A percentile compares a stretch with the other conserved stretches of the same genome.
phyloP scores from a whole-genome alignment of 2,113 vertebrate species.

The Pycnonotus jocosus region DNA sequence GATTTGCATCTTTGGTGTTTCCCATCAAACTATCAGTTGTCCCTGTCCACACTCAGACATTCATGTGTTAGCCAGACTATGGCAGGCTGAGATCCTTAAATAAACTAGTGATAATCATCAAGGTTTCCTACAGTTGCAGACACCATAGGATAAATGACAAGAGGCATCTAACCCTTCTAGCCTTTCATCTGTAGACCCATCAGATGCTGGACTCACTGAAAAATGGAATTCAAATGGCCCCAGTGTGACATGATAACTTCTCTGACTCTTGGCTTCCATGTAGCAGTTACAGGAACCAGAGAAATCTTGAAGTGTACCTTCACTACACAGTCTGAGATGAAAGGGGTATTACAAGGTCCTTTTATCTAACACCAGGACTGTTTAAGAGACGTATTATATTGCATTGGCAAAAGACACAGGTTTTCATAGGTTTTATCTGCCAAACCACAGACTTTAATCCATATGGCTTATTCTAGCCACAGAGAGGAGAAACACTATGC shows the following conservation, averaged over 20 bases:
- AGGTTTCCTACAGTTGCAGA: not conserved
- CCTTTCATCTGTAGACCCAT: not conserved
- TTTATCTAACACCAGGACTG: not conserved
- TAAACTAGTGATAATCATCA: not conserved
- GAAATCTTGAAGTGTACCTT: not conserved
- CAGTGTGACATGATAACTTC: not conserved
- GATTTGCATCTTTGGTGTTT: not conserved
- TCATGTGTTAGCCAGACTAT: not conserved
- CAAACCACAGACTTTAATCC: not conserved
- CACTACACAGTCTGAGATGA: not conserved
- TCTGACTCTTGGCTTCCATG: not conserved
- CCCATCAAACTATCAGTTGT: not conserved
- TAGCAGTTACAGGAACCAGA: not conserved
- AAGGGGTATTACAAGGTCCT: not conserved
- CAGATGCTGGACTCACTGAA: not conserved
- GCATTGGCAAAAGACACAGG: not conserved
- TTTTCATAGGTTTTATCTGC: not conserved
- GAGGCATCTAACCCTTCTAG: not conserved
- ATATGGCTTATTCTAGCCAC: not conserved
- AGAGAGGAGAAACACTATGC: not conserved
- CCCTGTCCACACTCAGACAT: not conserved
- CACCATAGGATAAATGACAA: not conserved
- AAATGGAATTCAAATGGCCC: not conserved
- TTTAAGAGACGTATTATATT: not conserved
- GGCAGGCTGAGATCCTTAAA: not conserved